Percentiles rank a stretch among this genome's conserved stretches.
phyloP scores from a whole-genome alignment of 2,113 vertebrate genomes.

The Varanus salvator region DNA sequence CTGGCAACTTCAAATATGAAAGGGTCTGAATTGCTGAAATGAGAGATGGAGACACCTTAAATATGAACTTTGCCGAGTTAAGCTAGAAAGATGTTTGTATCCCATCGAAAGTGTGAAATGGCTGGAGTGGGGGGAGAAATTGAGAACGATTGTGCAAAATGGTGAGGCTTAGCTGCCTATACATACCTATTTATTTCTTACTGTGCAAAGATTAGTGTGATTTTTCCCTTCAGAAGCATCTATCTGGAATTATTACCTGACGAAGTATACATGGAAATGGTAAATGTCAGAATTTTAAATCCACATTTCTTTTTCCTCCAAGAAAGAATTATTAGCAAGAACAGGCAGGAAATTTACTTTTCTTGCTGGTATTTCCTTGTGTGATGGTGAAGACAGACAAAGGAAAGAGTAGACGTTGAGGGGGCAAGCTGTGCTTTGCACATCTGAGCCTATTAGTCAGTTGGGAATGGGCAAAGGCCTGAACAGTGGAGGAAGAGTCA shows the following conservation, averaged over 20 bases:
- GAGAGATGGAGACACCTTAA: neutral
- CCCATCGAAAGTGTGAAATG: neutral
- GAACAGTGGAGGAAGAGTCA: neutral
- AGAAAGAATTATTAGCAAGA: neutral
- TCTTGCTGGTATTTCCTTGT: neutral
- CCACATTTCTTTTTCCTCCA: neutral
- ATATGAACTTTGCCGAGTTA: neutral
- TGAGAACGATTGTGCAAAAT: neutral
- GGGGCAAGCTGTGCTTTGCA: no score
- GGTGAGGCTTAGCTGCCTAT: neutral
- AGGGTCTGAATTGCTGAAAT: neutral
- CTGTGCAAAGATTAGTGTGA: neutral
- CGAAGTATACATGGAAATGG: neutral
- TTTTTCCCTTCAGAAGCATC: neutral
- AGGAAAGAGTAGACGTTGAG: no score
- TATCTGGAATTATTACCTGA: neutral
- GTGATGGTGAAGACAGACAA: no score
- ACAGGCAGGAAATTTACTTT: neutral
- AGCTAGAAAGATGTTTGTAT: neutral
- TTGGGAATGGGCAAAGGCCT: neutral
- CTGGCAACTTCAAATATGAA: neutral
- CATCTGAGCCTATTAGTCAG: no score
- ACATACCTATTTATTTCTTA: neutral
- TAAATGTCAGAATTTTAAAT: neutral
- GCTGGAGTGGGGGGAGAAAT: neutral